Conservation (phyloP, 2,888 invertebrate genomes). For the Drosophila mimica region DNA sequence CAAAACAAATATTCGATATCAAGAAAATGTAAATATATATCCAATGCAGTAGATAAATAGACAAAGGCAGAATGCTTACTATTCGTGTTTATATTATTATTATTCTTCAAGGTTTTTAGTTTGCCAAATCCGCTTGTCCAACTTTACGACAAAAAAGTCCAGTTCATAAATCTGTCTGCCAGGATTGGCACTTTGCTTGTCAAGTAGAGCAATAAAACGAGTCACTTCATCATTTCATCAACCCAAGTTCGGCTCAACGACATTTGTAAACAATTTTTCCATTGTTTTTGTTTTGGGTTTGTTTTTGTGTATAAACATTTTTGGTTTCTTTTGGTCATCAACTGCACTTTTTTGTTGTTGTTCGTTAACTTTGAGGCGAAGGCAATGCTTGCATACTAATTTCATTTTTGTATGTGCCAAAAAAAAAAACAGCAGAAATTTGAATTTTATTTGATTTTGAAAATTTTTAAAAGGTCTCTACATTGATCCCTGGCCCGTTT, state of each 20-base stretch:
- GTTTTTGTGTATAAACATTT: conserved; percentile 8
- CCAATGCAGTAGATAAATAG: neutral
- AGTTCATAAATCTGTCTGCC: conserved; percentile 46
- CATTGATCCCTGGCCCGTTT: conserved; percentile 50
- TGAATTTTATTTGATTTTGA: conserved; percentile 39
- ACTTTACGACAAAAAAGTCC: conserved; percentile 16
- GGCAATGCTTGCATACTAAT: conserved; percentile 36
- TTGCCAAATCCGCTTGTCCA: neutral
- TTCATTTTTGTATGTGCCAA: conserved; percentile 28
- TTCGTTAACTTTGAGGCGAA: conserved; percentile 26
- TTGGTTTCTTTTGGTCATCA: conserved; percentile 48
- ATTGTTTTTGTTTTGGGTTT: neutral
- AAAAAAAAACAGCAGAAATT: conserved; percentile 17
- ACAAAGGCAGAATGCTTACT: neutral
- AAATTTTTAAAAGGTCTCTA: conserved; percentile 33
- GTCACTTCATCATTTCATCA: conserved; percentile 52
- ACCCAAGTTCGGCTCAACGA: conserved; percentile 42
- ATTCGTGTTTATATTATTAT: neutral
- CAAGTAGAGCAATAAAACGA: conserved; percentile 69
- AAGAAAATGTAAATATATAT: neutral
- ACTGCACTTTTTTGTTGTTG: conserved; percentile 22
- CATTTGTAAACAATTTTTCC: conserved; percentile 28
- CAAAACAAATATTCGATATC: neutral
- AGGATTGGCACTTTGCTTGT: conserved; percentile 44
- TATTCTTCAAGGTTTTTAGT: neutral